A percentile compares a stretch with the other conserved stretches of the same genome.
Conservation (phyloP, 53 echinoderm and acorn worm species). For the Temnopleurus reevesii region DNA sequence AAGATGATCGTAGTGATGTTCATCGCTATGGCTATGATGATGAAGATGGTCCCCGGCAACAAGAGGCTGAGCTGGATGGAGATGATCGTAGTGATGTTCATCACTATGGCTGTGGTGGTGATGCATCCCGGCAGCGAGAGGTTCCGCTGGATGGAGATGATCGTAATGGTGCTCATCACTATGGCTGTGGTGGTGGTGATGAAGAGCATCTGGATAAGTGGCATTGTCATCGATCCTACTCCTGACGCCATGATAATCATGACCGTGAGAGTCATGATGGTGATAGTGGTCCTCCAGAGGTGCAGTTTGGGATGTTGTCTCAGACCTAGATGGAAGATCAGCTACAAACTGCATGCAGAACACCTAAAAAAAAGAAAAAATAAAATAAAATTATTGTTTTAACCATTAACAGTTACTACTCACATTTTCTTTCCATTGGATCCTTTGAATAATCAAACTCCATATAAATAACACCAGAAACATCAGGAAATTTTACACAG, state of each 20-base stretch:
- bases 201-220: background rate
- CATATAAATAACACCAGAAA: too few relatives aligned
- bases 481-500: too few relatives aligned
- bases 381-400: background rate
- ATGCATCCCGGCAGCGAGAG: conserved; percentile 2
- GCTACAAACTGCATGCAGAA: conserved; percentile 58
- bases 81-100: background rate
- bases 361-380: background rate
- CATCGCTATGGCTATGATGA: background rate
- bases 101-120: conserved; percentile 35
- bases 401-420: background rate
- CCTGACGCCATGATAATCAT: conserved; percentile 37
- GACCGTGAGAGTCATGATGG: conserved; percentile 32
- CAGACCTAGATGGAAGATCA: conserved; percentile 44
- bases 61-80: too few relatives aligned
- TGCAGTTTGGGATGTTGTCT: background rate
- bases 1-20: background rate
- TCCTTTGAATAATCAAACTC: too few relatives aligned
- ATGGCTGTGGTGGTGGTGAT: conserved; percentile 8
- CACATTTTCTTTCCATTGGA: background rate
- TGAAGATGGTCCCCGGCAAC: too few relatives aligned
- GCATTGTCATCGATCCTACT: background rate
- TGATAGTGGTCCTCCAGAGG: background rate
- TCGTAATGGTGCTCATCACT: conserved; percentile 40
- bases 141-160: background rate